Conservation (phyloP, 2,888 invertebrate genomes). For the Balanococcus diminutus region DNA sequence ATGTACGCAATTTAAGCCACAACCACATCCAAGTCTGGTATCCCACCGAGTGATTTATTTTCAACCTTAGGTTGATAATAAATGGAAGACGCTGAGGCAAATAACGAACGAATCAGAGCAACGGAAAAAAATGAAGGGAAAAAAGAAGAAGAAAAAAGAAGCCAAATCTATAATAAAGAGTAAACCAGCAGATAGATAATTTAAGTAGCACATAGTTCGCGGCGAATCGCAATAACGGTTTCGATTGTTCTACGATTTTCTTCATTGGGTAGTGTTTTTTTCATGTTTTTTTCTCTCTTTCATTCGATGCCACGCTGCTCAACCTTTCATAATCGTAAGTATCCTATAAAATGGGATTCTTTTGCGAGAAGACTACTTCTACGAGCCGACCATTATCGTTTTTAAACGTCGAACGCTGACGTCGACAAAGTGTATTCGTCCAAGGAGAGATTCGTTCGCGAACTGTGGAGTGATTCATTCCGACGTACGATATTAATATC, state of each 20-base stretch:
- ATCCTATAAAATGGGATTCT: conserved; percentile 4
- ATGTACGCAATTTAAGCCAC: background rate
- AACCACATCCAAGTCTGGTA: too few relatives aligned
- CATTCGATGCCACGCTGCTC: background rate
- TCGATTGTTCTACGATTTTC: conserved; percentile 15
- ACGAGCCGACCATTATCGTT: conserved; percentile 12
- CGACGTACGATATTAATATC: background rate
- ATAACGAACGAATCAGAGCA: too few relatives aligned
- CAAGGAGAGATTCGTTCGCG: background rate
- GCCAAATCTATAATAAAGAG: background rate
- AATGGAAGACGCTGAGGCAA: background rate
- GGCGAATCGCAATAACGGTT: background rate
- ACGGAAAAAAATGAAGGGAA: background rate
- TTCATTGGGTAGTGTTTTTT: background rate
- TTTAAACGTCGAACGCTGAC: conserved; percentile 11
- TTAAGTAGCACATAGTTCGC: background rate
- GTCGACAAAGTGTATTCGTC: conserved; percentile 6
- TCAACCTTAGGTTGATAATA: background rate
- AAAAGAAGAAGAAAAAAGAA: background rate
- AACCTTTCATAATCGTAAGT: conserved; percentile 2
- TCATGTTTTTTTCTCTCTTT: background rate
- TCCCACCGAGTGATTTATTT: background rate
- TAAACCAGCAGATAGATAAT: background rate
- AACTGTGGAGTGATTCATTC: too few relatives aligned
- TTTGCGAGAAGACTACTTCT: background rate